These are phyloP conservation scores for Condylostylus longicornis DNA, from an alignment of 1,140 invertebrate species.

Conservation along the genomic window DNA sequence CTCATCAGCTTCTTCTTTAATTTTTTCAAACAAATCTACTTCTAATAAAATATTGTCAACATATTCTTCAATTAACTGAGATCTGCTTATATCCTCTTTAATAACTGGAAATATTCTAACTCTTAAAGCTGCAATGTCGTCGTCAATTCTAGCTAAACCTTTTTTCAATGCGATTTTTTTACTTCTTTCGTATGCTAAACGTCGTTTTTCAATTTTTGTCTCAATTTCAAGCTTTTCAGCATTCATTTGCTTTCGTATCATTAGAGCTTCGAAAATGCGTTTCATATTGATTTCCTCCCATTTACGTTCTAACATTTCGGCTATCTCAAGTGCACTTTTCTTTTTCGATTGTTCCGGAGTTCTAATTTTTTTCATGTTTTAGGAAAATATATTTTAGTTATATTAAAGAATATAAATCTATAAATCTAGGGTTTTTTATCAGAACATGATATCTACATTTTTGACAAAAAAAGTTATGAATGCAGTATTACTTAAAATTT, in stretches of 20 bases:
- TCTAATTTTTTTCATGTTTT: no score
- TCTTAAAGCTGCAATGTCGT: constrained; percentile 20
- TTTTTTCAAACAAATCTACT: constrained; percentile 13
- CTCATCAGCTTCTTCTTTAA: constrained; percentile 11
- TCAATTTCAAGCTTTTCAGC: constrained; percentile 23
- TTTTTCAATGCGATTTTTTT: constrained; percentile 22
- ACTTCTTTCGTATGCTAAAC: constrained; percentile 18
- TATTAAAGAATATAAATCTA: background rate
- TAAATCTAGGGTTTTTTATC: no score
- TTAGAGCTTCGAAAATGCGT: constrained; percentile 24
- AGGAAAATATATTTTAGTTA: no score
- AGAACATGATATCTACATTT: no score
- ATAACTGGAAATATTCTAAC: constrained; percentile 21
- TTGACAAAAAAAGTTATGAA: no score
- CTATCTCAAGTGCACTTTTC: background rate
- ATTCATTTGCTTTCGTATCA: constrained; percentile 28
- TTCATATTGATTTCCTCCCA: constrained; percentile 28
- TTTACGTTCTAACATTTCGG: constrained; percentile 10
- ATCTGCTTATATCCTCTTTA: constrained; percentile 17
- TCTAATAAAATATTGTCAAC: constrained; percentile 13
- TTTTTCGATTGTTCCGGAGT: background rate
- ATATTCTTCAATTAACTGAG: constrained; percentile 20
- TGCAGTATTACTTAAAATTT: no score
- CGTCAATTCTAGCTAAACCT: constrained; percentile 14
- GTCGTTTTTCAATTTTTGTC: constrained; percentile 26